phyloP scores from a whole-genome alignment of 2,113 vertebrate genomes.

The Clarias gariepinus region DNA sequence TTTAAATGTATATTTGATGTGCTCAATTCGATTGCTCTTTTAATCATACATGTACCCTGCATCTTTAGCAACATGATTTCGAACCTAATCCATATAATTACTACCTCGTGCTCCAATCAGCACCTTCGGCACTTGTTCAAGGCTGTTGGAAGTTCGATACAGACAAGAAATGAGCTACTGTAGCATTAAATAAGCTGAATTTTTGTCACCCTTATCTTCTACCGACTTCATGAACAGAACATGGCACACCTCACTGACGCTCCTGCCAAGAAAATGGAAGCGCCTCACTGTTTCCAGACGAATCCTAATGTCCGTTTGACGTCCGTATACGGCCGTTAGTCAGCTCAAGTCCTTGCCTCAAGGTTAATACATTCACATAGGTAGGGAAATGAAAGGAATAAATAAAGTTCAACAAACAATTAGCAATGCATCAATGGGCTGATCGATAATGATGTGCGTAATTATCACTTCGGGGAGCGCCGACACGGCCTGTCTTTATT shows the following conservation, averaged over 20 bases:
- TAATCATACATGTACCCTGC: conserved; percentile 69
- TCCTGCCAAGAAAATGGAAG: neutral
- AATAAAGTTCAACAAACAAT: conserved; percentile 74
- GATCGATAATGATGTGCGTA: conserved; percentile 78
- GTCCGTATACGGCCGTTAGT: conserved; percentile 39
- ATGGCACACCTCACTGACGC: conserved; percentile 3
- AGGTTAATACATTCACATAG: conserved; percentile 69
- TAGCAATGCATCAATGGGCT: conserved; percentile 74
- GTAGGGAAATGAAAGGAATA: conserved; percentile 68
- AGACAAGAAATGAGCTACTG: conserved; percentile 27
- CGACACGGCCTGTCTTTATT: conserved; percentile 72
- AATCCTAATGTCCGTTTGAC: conserved; percentile 61
- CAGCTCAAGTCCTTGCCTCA: conserved; percentile 60
- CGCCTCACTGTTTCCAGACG: conserved; percentile 55
- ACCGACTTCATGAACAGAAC: conserved; percentile 54
- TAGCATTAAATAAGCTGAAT: conserved; percentile 49
- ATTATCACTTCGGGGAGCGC: conserved; percentile 78
- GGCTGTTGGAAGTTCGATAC: conserved; percentile 56
- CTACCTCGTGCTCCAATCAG: conserved; percentile 53
- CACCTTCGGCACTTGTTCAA: conserved; percentile 63
- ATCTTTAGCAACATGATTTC: conserved; percentile 60
- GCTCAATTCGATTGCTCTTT: conserved; percentile 61
- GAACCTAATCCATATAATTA: conserved; percentile 63
- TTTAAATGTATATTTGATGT: conserved; percentile 68
- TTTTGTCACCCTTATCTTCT: conserved; percentile 57